Percentiles rank a stretch among this genome's conserved stretches.
These are phyloP conservation scores for Penaeus japonicus DNA, from an alignment of 1,140 invertebrate species.

Conservation along the genomic window DNA sequence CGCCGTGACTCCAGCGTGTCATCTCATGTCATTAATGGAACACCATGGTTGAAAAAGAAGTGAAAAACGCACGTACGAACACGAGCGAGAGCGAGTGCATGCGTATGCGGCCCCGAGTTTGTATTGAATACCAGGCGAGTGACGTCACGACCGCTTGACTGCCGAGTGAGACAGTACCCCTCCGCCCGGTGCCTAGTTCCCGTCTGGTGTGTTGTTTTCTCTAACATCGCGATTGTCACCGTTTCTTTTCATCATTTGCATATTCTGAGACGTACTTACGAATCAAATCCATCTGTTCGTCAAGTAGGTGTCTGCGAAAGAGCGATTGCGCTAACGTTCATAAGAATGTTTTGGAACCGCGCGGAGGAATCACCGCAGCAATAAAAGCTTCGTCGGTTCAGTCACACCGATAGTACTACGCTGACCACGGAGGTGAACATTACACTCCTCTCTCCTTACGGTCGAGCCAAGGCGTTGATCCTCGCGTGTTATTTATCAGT, in stretches of 20 bases:
- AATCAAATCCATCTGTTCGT: too few species aligned
- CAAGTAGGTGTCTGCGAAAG: too few species aligned
- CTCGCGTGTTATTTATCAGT: not conserved
- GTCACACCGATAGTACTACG: conserved; percentile 42
- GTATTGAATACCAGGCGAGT: conserved; percentile 54
- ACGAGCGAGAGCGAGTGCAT: conserved; percentile 33
- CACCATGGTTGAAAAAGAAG: not conserved
- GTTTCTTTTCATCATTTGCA: not conserved
- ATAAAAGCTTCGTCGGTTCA: conserved; percentile 30
- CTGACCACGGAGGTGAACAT: conserved; percentile 31
- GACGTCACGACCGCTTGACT: conserved; percentile 38
- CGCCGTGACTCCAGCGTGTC: not conserved
- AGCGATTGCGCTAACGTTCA: not conserved
- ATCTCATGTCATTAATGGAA: not conserved
- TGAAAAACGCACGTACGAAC: not conserved
- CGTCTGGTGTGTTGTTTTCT: conserved; percentile 11
- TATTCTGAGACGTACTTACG: too few species aligned
- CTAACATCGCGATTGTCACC: not conserved
- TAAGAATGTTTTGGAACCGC: conserved; percentile 23
- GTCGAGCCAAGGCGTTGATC: conserved; percentile 22
- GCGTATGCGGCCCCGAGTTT: conserved; percentile 50
- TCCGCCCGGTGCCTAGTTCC: conserved; percentile 33
- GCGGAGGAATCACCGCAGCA: not conserved
- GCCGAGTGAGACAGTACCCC: conserved; percentile 42
- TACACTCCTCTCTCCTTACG: not conserved